Base-by-base conservation (phyloP, 2,888 invertebrate species). In the Eilema griseolum region DNA sequence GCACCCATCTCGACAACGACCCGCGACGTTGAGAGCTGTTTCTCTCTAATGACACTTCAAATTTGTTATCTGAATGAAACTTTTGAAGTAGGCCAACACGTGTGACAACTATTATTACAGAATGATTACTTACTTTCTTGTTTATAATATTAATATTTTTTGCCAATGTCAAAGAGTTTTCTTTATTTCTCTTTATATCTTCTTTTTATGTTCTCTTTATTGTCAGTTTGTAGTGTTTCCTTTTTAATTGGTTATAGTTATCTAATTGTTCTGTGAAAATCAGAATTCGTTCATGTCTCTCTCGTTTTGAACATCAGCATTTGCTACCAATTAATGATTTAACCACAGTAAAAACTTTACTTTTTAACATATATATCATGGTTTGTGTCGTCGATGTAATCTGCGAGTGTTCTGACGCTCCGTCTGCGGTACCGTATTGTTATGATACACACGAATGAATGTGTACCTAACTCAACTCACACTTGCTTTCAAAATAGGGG, bases 11-110 rank as follows among this genome's bases (percentile, higher is more conserved):
- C 72, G 60, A 71, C 69, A 68, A 57, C 59, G 71, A 59, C 20
- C 37, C 66, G 61, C 67, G 37, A 72, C 52, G 63, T 63, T 66
- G 66, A 73, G 70, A 73, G 41, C n/a, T 26, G 75, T 78, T 81
- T 73, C 76, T 74, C 72, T 73, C 72, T 83, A 82, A 84, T 81
- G 80, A 73, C 77, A 84, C 79, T 82, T 79, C 81, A 80, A 82
- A 83, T 75, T 82, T 83, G 78, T 83, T 82, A 82, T 83, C 74
- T 78, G 63, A 75, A 81, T 73, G 72, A 78, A 72, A 78, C 67
- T 81, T 81, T 71, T 76, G 66, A 83, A 81, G 75, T 79, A 74
- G 83, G 74, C 62, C 75, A 70, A 74, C 66, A 79, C 61, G 63
- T 46, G 56, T 28, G 20, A 64, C 37, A 61, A 63, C 61, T 80